Evolutionary conservation across 1,140 invertebrate species (phyloP).

Genomic region (Scaptomyza hsui): DNA sequence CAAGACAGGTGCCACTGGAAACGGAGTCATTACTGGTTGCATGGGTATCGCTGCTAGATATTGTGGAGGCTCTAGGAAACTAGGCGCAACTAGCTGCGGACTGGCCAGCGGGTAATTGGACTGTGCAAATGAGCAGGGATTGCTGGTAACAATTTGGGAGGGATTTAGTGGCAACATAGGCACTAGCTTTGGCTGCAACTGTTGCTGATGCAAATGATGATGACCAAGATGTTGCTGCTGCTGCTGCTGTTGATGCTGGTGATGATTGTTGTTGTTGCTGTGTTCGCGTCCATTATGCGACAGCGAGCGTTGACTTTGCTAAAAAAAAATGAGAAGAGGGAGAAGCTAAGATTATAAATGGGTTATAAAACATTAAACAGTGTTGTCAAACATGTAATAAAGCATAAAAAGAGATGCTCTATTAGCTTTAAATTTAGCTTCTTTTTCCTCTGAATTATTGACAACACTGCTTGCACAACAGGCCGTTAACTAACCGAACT

Average conservation of each 20-base stretch:
- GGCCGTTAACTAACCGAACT: slow-evolving; percentile 82
- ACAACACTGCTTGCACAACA: neutral
- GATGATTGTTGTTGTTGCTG: slow-evolving; percentile 47
- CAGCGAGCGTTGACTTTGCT: slow-evolving; percentile 70
- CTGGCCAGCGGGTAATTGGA: slow-evolving; percentile 64
- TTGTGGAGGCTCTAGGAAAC: slow-evolving; percentile 86
- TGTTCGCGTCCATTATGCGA: slow-evolving; percentile 44
- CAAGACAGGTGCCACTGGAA: slow-evolving; percentile 79
- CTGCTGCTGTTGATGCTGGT: slow-evolving; percentile 53
- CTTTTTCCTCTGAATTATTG: neutral
- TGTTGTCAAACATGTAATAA: no score
- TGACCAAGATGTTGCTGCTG: slow-evolving; percentile 47
- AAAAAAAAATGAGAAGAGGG: neutral
- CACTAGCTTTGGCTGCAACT: slow-evolving; percentile 58
- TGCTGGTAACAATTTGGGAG: slow-evolving; percentile 55
- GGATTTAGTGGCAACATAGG: slow-evolving; percentile 63
- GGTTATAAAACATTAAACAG: neutral
- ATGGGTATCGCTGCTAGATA: slow-evolving; percentile 87
- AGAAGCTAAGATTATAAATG: neutral
- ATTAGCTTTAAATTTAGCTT: neutral
- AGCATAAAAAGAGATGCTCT: no score
- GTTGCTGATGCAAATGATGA: slow-evolving; percentile 51
- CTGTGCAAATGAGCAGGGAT: slow-evolving; percentile 66
- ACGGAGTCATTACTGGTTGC: slow-evolving; percentile 85
- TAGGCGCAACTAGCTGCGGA: slow-evolving; percentile 77